Base-by-base conservation (phyloP, 1,140 invertebrate species). In the Teleopsis dalmanni region DNA sequence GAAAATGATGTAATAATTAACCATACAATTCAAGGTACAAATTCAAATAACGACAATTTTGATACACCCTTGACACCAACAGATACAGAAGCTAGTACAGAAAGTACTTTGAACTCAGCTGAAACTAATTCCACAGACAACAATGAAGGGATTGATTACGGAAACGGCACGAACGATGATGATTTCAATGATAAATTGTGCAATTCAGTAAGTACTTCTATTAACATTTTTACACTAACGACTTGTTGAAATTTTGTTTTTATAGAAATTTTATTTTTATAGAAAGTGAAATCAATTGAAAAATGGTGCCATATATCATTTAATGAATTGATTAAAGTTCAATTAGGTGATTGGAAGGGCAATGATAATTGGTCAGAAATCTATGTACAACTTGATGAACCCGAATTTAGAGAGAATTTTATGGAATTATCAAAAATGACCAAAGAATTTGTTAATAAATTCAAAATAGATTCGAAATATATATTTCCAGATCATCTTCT, bases 361-460 rank as follows among this genome's bases (percentile, higher is more conserved):
- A 53, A 53, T 46, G 46, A 47, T 9, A 48, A 45, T 40, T 44
- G 51, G 47, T 13, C 22, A 27, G 46, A 44, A 44, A 45, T 53
- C 18, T 49, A 44, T 33, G 9, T 53, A 7, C 40, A 48, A 45
- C 16, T 45, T 19, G 36, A 34, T 11, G 34, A 35, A 14, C 26
- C 16, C 23, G 41, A 31, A 33, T n/a, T 25, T 4, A 34, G 35
- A 21, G 8, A 9, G 4, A 26, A 34, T 19, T 48, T 48, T 38
- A 35, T 48, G 26, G 44, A 43, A 11, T 18, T 51, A 11, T 19
- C 13, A 3, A n/a, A 43, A 19, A 8, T 43, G 10, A 51, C 43
- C 11, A 36, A 34, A 10, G 10, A 25, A 14, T 43, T 45, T 37
- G 31, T 48, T 5, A 13, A n/a, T 1, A 37, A 45, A 9, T 14